Evolutionary conservation across 1,140 invertebrate genomes (phyloP).

Genomic region (Amphibalanus amphitrite): DNA sequence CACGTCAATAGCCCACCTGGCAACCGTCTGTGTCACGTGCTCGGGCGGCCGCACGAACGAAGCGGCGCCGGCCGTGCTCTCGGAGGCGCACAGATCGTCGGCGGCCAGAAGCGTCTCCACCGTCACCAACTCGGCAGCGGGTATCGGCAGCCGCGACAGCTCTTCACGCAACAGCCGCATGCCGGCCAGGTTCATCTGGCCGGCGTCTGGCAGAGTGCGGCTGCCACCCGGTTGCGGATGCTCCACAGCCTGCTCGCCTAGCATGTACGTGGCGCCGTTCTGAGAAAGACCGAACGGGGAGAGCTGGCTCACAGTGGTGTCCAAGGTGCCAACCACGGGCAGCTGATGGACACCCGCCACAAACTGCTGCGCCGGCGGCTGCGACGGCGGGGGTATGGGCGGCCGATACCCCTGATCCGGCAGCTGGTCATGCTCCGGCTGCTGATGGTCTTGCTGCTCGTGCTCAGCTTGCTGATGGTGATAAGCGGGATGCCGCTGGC

Average conservation of each 20-base stretch:
- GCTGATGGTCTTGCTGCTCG: background rate
- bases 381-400: background rate
- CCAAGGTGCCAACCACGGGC: background rate
- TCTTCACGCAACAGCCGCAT: background rate
- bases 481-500: background rate
- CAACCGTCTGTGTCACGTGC: background rate
- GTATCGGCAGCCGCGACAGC: background rate
- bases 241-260: background rate
- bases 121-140: background rate
- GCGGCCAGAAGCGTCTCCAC: background rate
- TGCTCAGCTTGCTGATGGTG: background rate
- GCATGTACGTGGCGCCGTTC: background rate
- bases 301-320: background rate
- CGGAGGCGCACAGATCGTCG: background rate
- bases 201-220: background rate
- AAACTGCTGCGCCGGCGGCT: background rate
- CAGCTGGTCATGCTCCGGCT: background rate
- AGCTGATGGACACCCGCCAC: background rate
- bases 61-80: background rate
- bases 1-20: background rate
- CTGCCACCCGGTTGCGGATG: background rate
- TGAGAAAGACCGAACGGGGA: background rate
- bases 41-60: background rate
- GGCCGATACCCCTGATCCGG: background rate
- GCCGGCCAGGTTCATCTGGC: background rate